phyloP scores from a whole-genome alignment of 2,888 invertebrate species.

The Meganola albula region DNA sequence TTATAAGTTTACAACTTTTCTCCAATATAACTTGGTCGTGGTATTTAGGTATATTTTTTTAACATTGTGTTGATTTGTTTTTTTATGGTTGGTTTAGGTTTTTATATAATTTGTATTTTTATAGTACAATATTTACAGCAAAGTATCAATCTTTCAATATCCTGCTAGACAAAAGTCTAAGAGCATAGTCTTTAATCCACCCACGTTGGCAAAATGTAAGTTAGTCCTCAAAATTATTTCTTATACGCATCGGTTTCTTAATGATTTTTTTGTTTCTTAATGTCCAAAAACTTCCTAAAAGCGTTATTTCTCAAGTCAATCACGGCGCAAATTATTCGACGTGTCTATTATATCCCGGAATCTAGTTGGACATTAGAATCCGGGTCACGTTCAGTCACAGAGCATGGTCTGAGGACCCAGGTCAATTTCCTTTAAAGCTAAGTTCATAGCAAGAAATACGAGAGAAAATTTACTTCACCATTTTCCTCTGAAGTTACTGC shows the following conservation, averaged over 20 bases:
- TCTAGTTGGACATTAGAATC: constrained; percentile 36
- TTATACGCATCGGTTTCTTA: no score
- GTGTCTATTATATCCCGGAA: constrained; percentile 24
- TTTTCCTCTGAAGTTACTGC: no score
- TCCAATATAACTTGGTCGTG: constrained; percentile 27
- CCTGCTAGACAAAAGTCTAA: no score
- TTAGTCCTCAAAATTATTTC: no score
- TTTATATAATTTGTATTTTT: no score
- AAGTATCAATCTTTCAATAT: no score
- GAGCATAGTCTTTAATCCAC: no score
- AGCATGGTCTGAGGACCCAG: constrained; percentile 34
- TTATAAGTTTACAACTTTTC: constrained; percentile 30
- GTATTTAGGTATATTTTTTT: constrained; percentile 24
- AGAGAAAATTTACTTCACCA: no score
- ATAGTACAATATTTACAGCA: no score
- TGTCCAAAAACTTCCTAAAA: no score
- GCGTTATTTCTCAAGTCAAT: constrained; percentile 34
- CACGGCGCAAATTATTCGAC: constrained; percentile 38
- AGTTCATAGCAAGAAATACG: constrained; percentile 16
- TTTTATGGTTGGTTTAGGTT: no score
- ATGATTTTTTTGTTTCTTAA: background rate
- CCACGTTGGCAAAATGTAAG: no score
- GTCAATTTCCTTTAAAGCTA: constrained; percentile 51
- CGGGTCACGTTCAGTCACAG: constrained; percentile 39
- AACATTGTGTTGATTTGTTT: constrained; percentile 14